Conservation (phyloP, 2,113 vertebrate genomes). For the Orcinus orca region DNA sequence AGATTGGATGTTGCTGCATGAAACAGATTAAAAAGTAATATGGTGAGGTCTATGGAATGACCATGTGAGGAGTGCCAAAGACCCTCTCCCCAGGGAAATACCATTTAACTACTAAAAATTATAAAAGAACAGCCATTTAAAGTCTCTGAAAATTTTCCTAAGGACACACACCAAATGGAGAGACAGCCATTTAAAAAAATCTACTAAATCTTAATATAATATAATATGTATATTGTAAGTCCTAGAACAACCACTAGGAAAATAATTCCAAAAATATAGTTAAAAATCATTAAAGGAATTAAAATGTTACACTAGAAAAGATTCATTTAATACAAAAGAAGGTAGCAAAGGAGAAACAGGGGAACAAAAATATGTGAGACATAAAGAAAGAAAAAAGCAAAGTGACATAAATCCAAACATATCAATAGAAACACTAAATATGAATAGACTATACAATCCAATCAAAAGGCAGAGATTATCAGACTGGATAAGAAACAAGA, state of each 20-base stretch:
- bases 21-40: slow-evolving; percentile 40
- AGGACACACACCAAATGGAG: not conserved
- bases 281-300: slow-evolving; percentile 1
- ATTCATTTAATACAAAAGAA: slow-evolving; percentile 27
- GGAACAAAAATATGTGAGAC: not conserved
- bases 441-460: not conserved
- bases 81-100: not conserved
- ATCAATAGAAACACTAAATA: not conserved
- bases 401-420: not conserved
- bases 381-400: not conserved
- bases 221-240: not conserved
- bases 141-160: not conserved
- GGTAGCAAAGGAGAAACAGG: not conserved
- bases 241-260: not conserved
- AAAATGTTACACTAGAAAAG: slow-evolving; percentile 22
- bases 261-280: not conserved
- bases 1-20: slow-evolving; percentile 7
- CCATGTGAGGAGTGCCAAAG: not conserved
- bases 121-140: slow-evolving; percentile 11
- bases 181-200: not conserved
- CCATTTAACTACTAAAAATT: not conserved
- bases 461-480: slow-evolving; percentile 8
- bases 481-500: slow-evolving; percentile 2
- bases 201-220: not conserved
- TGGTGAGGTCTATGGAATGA: not conserved